Evolutionary conservation across 2,113 vertebrate species (phyloP).

Genomic region (Zosterops borbonicus): DNA sequence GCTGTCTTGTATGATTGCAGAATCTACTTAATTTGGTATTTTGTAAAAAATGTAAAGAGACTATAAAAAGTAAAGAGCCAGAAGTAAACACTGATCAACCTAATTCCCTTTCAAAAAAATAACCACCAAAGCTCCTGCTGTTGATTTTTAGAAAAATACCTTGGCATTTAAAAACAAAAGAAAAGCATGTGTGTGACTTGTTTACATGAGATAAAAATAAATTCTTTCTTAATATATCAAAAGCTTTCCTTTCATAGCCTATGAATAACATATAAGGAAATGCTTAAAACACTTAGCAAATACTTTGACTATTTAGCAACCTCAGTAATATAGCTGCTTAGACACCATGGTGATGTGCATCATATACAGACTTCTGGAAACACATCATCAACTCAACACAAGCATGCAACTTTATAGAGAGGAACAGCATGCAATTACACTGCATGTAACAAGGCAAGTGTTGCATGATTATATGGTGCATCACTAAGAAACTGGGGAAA

Average conservation of each 20-base stretch:
- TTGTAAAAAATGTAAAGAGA: not conserved
- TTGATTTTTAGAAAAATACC: not conserved
- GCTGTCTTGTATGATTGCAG: not conserved
- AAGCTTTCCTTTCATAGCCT: not conserved
- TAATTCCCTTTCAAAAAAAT: not conserved
- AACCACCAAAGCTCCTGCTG: not conserved
- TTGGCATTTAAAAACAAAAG: not conserved
- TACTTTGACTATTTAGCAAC: not conserved
- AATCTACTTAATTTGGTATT: not conserved
- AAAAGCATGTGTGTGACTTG: not conserved
- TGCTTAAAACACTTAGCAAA: not conserved
- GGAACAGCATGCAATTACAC: not conserved
- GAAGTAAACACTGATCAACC: constrained; percentile 30
- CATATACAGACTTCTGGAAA: not conserved
- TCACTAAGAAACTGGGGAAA: not conserved
- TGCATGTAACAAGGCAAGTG: rapidly evolving
- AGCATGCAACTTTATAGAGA: not conserved
- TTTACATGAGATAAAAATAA: not conserved
- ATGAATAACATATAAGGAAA: not conserved
- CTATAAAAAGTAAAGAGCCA: not conserved
- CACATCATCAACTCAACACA: not conserved
- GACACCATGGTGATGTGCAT: not conserved
- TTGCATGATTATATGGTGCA: not conserved
- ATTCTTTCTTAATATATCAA: not conserved
- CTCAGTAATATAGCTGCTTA: not conserved